These are phyloP conservation scores for Tadarida brasiliensis DNA, from an alignment of 2,797 vertebrate genomes.

Conservation along the genomic window DNA sequence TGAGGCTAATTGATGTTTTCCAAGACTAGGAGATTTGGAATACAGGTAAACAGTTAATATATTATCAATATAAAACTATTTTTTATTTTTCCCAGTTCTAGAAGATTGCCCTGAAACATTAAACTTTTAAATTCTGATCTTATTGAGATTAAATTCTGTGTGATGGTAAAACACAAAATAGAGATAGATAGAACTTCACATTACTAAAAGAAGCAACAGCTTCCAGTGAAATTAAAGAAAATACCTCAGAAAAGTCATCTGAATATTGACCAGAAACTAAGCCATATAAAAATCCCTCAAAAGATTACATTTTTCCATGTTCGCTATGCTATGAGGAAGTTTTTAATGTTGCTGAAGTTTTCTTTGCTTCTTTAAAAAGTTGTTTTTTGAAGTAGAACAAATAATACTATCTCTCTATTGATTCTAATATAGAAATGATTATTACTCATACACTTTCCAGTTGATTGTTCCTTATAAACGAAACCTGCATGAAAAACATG, in stretches of 20 bases:
- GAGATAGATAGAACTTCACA: background rate
- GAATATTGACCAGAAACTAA: background rate
- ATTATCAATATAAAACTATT: background rate
- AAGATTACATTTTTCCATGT: background rate
- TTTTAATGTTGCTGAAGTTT: constrained; percentile 16
- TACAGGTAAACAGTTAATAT: constrained; percentile 16
- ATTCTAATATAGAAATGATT: constrained; percentile 3
- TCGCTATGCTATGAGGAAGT: background rate
- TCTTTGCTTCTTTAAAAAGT: constrained; percentile 15
- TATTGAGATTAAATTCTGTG: background rate
- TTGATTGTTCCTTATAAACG: background rate
- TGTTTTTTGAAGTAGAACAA: background rate
- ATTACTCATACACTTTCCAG: background rate
- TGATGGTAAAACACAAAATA: constrained; percentile 11
- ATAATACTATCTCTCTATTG: background rate
- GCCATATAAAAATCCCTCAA: background rate
- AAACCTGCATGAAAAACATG: background rate
- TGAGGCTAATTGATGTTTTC: background rate
- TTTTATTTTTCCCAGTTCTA: background rate
- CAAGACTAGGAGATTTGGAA: constrained; percentile 3
- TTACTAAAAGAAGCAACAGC: background rate
- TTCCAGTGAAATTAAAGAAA: constrained; percentile 10
- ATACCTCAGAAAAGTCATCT: background rate
- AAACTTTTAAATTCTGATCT: constrained; percentile 1
- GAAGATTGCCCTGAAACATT: constrained; percentile 1